Percentiles rank a stretch among this genome's conserved stretches.
phyloP scores from a whole-genome alignment of 1,140 invertebrate genomes.

The Ostrea edulis region DNA sequence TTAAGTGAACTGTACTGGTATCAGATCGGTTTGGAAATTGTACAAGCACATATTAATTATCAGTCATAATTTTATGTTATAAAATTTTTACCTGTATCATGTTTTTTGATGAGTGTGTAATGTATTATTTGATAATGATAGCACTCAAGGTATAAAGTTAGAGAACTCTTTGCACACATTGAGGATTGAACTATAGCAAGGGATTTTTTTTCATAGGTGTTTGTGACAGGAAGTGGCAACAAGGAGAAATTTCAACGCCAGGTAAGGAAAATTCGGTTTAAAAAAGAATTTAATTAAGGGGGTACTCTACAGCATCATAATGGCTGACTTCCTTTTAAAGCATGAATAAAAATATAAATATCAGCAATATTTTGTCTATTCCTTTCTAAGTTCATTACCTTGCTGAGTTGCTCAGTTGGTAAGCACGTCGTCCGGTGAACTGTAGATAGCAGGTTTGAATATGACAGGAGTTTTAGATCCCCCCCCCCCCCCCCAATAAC shows the following conservation, averaged over 20 bases:
- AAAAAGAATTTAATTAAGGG: too few species aligned
- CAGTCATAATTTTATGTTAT: not conserved
- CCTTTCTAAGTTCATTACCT: too few species aligned
- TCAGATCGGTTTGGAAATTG: not conserved
- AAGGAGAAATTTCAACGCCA: conserved; percentile 57
- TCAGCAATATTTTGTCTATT: too few species aligned
- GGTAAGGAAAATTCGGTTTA: not conserved
- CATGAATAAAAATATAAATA: too few species aligned
- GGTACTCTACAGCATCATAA: too few species aligned
- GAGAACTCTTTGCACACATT: not conserved
- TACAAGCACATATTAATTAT: not conserved
- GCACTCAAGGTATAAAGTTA: not conserved
- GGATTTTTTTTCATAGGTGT: conserved; percentile 82
- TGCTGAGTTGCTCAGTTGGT: too few species aligned
- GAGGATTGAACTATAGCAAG: not conserved
- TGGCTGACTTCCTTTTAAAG: too few species aligned
- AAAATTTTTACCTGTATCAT: not conserved
- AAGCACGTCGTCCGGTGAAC: too few species aligned
- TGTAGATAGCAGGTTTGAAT: too few species aligned
- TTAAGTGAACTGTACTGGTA: not conserved
- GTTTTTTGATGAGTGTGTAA: not conserved
- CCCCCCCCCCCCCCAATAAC: too few species aligned
- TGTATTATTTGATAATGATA: not conserved
- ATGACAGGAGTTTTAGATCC: too few species aligned
- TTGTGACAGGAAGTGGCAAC: conserved; percentile 83